phyloP scores from a whole-genome alignment of 1,140 invertebrate species.

The Sinella curviseta region DNA sequence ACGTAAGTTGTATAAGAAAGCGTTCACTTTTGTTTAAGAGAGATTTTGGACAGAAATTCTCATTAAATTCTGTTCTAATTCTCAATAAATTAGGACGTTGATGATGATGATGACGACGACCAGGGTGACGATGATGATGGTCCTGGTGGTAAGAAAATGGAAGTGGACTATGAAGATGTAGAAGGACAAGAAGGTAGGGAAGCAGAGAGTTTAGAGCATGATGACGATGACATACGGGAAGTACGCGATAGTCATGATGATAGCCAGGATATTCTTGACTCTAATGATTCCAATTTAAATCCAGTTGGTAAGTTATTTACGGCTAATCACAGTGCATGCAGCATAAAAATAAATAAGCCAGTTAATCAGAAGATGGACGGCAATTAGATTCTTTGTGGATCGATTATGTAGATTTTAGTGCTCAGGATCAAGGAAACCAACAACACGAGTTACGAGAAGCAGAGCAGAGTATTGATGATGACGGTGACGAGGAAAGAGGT shows the following conservation, averaged over 20 bases:
- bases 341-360: too few species aligned
- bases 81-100: not conserved
- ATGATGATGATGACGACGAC: constrained; percentile 35
- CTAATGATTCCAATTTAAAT: constrained; percentile 17
- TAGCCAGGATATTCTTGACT: not conserved
- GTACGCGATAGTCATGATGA: constrained; percentile 2
- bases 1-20: not conserved
- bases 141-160: constrained; percentile 56
- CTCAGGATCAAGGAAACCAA: not conserved
- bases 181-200: constrained; percentile 56
- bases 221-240: constrained; percentile 27
- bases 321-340: too few species aligned
- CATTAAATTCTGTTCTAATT: not conserved
- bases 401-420: not conserved
- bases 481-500: not conserved
- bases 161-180: constrained; percentile 50
- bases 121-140: constrained; percentile 52
- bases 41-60: not conserved
- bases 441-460: constrained; percentile 13
- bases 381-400: too few species aligned
- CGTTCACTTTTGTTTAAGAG: not conserved
- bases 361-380: too few species aligned
- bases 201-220: constrained; percentile 45
- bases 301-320: not conserved
- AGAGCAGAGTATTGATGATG: constrained; percentile 14